phyloP scores from a whole-genome alignment of 2,888 invertebrate species.

The Acrobasis consociella region DNA sequence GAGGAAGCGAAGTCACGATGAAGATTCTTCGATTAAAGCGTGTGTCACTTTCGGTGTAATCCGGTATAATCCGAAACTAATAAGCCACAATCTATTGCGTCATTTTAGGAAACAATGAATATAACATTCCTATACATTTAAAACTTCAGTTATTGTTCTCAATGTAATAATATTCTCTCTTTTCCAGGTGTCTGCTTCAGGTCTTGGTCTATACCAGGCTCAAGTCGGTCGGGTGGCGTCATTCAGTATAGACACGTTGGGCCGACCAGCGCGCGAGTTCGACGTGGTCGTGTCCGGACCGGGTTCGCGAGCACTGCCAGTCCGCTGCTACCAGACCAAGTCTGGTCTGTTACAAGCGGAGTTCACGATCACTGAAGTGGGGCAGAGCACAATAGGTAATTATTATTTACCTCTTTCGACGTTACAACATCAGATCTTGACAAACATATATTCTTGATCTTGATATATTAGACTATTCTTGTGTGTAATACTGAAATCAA shows the following conservation, averaged over 20 bases:
- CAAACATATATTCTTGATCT: no score
- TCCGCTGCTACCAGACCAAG: conserved; percentile 97
- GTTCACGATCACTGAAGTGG: conserved; percentile 91
- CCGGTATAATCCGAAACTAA: no score
- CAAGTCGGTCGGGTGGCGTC: conserved; percentile 91
- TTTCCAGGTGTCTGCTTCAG: conserved; percentile 86
- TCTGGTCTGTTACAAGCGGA: conserved; percentile 97
- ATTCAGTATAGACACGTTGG: conserved; percentile 94
- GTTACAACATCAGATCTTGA: no score
- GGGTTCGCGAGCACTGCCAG: conserved; percentile 90
- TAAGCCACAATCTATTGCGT: no score
- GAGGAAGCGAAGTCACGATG: no score
- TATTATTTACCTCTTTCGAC: not conserved
- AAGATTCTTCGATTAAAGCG: no score
- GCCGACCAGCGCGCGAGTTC: conserved; percentile 92
- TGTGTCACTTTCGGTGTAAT: no score
- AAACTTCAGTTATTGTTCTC: not conserved
- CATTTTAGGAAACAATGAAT: no score
- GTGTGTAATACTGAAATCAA: no score
- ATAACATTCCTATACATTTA: no score
- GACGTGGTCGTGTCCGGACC: conserved; percentile 95
- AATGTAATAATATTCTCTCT: not conserved
- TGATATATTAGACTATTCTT: no score
- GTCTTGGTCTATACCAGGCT: conserved; percentile 93
- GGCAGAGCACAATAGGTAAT: conserved; percentile 85